Conservation (phyloP, 2,888 invertebrate species). For the Parochlus steinenii region DNA sequence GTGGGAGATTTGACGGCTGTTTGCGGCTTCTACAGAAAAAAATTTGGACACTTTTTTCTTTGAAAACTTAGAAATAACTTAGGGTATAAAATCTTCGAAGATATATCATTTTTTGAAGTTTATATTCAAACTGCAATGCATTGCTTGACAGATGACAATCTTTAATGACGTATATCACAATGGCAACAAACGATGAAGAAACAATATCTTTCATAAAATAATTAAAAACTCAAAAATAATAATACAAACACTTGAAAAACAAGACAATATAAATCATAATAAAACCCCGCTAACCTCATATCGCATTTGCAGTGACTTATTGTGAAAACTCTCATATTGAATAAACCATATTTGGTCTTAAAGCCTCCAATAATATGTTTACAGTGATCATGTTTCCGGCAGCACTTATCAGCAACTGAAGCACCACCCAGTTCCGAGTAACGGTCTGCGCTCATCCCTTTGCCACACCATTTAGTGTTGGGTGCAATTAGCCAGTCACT, state of each 20-base stretch:
- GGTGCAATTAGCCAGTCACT: conserved; percentile 63
- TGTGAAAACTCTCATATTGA: conserved; percentile 81
- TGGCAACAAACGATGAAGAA: conserved; percentile 11
- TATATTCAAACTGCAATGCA: too few relatives aligned
- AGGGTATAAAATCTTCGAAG: too few relatives aligned
- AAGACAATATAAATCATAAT: too few relatives aligned
- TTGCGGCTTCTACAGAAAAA: too few relatives aligned
- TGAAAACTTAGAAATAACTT: too few relatives aligned
- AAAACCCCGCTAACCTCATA: conserved; percentile 47
- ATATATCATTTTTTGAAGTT: too few relatives aligned
- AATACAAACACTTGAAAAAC: too few relatives aligned
- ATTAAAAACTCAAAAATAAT: too few relatives aligned
- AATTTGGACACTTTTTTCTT: too few relatives aligned
- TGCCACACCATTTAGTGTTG: conserved; percentile 89
- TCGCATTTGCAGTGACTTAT: conserved; percentile 87
- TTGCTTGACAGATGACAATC: too few relatives aligned
- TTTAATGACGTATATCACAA: not conserved
- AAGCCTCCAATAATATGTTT: conserved; percentile 71
- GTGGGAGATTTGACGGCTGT: too few relatives aligned
- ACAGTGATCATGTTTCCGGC: conserved; percentile 77
- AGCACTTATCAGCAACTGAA: conserved; percentile 70
- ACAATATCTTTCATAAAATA: not conserved
- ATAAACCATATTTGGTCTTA: conserved; percentile 66
- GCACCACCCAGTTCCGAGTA: conserved; percentile 73
- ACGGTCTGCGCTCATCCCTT: conserved; percentile 63